These are phyloP conservation scores for Pollimyrus isidori DNA, from an alignment of 2,113 vertebrate species.

Conservation along the genomic window DNA sequence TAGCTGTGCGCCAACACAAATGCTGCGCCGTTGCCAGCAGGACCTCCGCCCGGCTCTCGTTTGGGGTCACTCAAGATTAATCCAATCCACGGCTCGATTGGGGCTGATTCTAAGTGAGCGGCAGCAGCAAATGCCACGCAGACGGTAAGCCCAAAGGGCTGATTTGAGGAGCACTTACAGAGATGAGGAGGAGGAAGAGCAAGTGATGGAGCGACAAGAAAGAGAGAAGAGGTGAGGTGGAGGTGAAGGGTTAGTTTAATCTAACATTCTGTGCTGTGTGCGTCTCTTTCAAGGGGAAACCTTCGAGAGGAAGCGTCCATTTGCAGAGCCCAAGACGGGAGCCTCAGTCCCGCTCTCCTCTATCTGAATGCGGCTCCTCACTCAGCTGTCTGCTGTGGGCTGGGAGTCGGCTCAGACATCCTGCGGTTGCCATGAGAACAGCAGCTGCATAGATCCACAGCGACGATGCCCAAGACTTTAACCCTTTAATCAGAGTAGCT, in stretches of 20 bases:
- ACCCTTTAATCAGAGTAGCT: background rate
- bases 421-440: constrained; percentile 1
- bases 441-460: constrained; percentile 6
- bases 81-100: background rate
- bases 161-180: background rate
- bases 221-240: background rate
- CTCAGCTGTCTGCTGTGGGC: background rate
- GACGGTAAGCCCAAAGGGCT: background rate
- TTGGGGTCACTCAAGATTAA: background rate
- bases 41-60: background rate
- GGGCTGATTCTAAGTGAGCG: background rate
- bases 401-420: background rate
- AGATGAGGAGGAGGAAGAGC: background rate
- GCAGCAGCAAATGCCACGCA: background rate
- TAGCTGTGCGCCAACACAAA: background rate
- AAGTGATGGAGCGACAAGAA: background rate
- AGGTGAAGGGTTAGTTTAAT: background rate
- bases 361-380: background rate
- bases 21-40: background rate
- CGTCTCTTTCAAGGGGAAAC: background rate
- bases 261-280: background rate
- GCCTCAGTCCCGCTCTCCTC: background rate
- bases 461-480: background rate
- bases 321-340: background rate
- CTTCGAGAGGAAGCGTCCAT: background rate